Percentiles rank a stretch among this genome's conserved stretches.
Evolutionary conservation across 2,113 vertebrate species (phyloP).

Genomic region (Athene noctua): DNA sequence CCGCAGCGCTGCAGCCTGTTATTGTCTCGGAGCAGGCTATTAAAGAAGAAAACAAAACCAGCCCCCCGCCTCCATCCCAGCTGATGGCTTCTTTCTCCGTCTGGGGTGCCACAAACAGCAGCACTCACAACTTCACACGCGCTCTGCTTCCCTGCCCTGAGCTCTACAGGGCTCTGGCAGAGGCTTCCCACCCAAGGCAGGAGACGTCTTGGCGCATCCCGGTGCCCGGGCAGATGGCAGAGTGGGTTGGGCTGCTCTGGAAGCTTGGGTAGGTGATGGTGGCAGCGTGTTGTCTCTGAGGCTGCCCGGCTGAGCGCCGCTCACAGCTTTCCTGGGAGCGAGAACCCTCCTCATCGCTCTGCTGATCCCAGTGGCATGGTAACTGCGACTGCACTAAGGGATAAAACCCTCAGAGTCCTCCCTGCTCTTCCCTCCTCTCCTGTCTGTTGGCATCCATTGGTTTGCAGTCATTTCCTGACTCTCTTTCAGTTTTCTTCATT

Average conservation of each 20-base stretch:
- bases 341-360: accelerated
- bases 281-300: not conserved
- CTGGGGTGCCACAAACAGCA: not conserved
- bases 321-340: not conserved
- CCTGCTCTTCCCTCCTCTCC: not conserved
- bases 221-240: not conserved
- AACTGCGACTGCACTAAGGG: not conserved
- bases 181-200: not conserved
- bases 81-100: not conserved
- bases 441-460: not conserved
- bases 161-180: not conserved
- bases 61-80: not conserved
- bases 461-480: not conserved
- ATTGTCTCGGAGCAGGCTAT: not conserved
- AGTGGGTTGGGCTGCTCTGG: not conserved
- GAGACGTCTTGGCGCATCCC: not conserved
- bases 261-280: not conserved
- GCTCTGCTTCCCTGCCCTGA: not conserved
- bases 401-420: not conserved
- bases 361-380: not conserved
- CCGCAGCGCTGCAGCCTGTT: not conserved
- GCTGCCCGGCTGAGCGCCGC: not conserved
- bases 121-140: not conserved
- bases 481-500: not conserved
- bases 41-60: constrained; percentile 20